These are phyloP conservation scores for Fratercula arctica DNA, from an alignment of 2,797 vertebrate species.

Conservation along the genomic window DNA sequence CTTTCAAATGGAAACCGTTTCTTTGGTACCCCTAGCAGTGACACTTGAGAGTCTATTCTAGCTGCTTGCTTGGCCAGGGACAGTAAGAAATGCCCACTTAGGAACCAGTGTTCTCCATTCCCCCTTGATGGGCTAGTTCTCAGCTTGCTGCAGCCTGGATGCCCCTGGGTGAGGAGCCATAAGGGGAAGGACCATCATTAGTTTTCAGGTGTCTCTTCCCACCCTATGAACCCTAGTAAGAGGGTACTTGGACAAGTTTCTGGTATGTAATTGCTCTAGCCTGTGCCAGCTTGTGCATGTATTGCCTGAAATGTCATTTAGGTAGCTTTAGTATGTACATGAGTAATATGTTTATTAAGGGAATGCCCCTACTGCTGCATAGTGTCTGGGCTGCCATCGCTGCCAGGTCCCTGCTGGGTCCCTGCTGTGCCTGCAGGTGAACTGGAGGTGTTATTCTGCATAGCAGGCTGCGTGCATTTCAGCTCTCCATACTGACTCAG, in stretches of 20 bases:
- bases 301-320: background rate
- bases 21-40: background rate
- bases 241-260: background rate
- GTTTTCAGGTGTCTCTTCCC: background rate
- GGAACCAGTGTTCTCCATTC: background rate
- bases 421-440: background rate
- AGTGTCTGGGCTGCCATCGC: background rate
- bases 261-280: background rate
- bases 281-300: background rate
- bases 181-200: background rate
- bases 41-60: background rate
- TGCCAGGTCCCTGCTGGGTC: background rate
- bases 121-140: background rate
- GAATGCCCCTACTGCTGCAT: background rate
- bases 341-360: background rate
- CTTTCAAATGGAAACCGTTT: background rate
- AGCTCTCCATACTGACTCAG: background rate
- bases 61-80: background rate
- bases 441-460: background rate
- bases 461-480: background rate
- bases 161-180: background rate
- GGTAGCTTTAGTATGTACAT: background rate
- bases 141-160: background rate
- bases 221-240: background rate
- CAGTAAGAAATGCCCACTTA: background rate